phyloP scores from a whole-genome alignment of 2,113 vertebrate genomes.

The Gymnobelideus leadbeateri region DNA sequence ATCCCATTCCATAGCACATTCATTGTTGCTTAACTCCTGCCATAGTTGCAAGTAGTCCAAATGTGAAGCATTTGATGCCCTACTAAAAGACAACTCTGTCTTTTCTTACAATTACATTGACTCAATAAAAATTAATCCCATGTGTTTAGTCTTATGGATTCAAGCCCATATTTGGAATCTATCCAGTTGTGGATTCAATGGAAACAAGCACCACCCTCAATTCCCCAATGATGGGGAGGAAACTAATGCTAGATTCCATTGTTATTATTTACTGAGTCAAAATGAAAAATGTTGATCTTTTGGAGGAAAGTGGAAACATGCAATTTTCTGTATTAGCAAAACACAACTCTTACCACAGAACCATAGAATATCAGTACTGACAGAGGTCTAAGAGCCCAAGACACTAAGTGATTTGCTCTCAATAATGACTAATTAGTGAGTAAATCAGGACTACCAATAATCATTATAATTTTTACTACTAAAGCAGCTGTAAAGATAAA shows the following conservation, averaged over 20 bases:
- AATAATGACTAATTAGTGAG: neutral
- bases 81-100: neutral
- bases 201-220: conserved; percentile 26
- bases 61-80: neutral
- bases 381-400: neutral
- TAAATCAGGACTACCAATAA: neutral
- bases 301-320: conserved; percentile 23
- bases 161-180: neutral
- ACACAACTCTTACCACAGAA: conserved; percentile 35
- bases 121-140: neutral
- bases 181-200: neutral
- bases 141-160: neutral
- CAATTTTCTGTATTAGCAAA: conserved; percentile 37
- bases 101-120: neutral
- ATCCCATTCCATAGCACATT: neutral
- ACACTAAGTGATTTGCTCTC: neutral
- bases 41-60: neutral
- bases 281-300: conserved; percentile 48
- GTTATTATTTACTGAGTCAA: conserved; percentile 23
- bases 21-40: neutral
- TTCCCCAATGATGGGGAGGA: neutral
- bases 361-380: neutral
- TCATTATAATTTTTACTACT: neutral
- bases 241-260: neutral
- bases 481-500: neutral